Evolutionary conservation across 2,113 vertebrate species (phyloP).

Genomic region (Oceanodroma tethys): DNA sequence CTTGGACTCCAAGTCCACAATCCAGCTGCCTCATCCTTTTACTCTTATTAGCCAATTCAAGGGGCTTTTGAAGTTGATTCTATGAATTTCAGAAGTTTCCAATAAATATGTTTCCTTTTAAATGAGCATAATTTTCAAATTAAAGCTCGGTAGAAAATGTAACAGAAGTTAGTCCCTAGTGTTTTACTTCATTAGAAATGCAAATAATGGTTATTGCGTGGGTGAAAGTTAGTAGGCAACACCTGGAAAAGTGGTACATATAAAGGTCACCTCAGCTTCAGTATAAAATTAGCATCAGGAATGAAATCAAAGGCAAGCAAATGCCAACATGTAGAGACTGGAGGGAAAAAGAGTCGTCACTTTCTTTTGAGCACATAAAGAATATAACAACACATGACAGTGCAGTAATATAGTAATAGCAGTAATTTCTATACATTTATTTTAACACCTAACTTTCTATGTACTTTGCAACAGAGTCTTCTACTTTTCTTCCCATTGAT

Average conservation of each 20-base stretch:
- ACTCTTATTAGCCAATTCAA: neutral
- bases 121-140: neutral
- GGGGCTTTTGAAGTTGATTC: neutral
- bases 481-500: neutral
- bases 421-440: neutral
- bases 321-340: neutral
- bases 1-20: neutral
- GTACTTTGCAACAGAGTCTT: neutral
- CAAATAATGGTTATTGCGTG: neutral
- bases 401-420: neutral
- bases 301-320: slow-evolving; percentile 14
- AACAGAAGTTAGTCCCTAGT: neutral
- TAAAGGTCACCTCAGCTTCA: slow-evolving; percentile 29
- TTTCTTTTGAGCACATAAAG: neutral
- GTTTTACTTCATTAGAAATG: neutral
- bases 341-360: neutral
- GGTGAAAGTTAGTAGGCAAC: neutral
- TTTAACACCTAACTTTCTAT: neutral
- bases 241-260: neutral
- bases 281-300: slow-evolving; percentile 3
- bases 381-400: neutral
- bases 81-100: neutral
- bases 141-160: neutral
- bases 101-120: neutral
- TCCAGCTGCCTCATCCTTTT: neutral